Conservation (phyloP, 2,797 vertebrate species). For the Capromys pilorides region DNA sequence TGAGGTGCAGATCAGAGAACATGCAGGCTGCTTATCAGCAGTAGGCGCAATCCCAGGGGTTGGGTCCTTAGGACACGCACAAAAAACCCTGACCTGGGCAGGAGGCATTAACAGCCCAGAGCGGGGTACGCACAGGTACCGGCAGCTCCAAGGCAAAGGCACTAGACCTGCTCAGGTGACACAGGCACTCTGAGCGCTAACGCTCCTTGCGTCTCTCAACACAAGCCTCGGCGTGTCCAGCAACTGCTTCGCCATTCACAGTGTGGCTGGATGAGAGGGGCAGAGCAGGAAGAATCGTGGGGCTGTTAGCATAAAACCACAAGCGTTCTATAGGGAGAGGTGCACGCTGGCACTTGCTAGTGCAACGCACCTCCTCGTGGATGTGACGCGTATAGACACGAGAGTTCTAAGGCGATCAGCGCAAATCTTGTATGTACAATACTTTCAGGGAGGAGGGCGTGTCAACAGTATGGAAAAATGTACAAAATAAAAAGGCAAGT, state of each 20-base stretch:
- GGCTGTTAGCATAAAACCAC: background rate
- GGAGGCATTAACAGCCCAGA: background rate
- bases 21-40: background rate
- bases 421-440: background rate
- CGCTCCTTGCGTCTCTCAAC: background rate
- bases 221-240: background rate
- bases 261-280: background rate
- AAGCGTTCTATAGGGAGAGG: background rate
- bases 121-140: background rate
- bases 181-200: background rate
- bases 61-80: background rate
- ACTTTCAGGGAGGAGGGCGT: background rate
- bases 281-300: background rate
- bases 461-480: background rate
- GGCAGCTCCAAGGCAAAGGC: background rate
- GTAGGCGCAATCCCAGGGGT: too few relatives aligned
- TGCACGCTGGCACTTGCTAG: background rate
- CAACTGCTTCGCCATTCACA: background rate
- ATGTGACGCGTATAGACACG: background rate
- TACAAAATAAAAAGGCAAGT: slow-evolving; percentile 24
- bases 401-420: background rate
- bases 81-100: background rate
- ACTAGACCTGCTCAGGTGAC: background rate
- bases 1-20: too few relatives aligned
- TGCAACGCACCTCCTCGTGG: background rate